Conservation (phyloP, 2,113 vertebrate species). For the Scolopax mira region DNA sequence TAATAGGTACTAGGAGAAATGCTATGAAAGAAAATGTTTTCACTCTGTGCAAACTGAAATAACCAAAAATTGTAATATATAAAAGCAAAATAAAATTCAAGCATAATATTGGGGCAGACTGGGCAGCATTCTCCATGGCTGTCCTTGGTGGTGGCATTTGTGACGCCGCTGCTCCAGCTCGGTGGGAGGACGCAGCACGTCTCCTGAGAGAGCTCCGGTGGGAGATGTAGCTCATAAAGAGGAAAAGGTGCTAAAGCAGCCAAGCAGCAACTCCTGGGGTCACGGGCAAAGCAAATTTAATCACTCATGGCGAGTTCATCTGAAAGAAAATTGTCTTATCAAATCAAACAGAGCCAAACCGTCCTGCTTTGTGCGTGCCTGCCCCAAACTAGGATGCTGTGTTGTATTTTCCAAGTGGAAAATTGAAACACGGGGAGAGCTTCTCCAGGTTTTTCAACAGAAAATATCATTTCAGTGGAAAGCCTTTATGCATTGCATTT, state of each 20-base stretch:
- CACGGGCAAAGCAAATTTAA: not conserved
- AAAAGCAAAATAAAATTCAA: not conserved
- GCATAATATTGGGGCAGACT: not conserved
- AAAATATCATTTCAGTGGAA: not conserved
- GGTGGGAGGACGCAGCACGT: accelerated
- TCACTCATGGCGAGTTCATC: not conserved
- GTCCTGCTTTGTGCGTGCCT: not conserved
- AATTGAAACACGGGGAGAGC: not conserved
- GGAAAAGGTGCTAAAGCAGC: not conserved
- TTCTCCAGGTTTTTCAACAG: not conserved
- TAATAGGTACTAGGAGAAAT: not conserved
- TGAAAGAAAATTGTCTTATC: not conserved
- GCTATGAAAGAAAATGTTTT: not conserved
- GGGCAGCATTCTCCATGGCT: accelerated
- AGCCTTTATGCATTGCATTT: not conserved
- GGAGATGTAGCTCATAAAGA: not conserved
- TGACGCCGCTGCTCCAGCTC: not conserved
- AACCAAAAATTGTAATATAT: not conserved
- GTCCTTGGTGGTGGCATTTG: not conserved
- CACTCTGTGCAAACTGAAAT: not conserved
- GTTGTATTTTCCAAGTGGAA: not conserved
- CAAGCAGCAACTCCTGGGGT: not conserved
- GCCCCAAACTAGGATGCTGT: not conserved
- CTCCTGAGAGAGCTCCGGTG: not conserved
- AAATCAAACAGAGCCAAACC: not conserved